Conservation (phyloP, 2,113 vertebrate genomes). For the Myrmecophaga tridactyla region DNA sequence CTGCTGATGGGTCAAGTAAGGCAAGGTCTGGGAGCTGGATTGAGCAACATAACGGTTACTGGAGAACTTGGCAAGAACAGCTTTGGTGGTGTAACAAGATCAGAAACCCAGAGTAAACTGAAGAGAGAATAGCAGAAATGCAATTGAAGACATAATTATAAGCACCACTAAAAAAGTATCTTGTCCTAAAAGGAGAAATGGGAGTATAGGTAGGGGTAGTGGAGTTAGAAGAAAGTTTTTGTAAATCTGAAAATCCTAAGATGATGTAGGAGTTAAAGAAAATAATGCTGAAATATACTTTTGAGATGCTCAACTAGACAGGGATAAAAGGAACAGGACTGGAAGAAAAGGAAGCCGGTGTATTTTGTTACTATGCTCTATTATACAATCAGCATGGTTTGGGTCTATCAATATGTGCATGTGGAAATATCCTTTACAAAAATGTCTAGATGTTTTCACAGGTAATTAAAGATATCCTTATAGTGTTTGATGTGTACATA, state of each 20-base stretch:
- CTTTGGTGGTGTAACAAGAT: background rate
- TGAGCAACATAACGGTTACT: background rate
- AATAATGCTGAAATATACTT: background rate
- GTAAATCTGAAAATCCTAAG: conserved; percentile 1
- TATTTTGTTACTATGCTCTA: background rate
- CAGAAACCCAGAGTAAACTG: background rate
- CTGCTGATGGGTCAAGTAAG: background rate
- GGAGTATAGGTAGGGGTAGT: background rate
- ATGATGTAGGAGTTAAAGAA: background rate
- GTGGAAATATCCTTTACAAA: conserved; percentile 33
- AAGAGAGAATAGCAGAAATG: background rate
- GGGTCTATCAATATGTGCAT: background rate
- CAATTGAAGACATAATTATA: background rate
- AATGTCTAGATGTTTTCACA: conserved; percentile 5
- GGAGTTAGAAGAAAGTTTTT: background rate
- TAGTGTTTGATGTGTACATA: background rate
- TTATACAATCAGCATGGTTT: background rate
- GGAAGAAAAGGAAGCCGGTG: background rate
- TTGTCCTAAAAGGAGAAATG: conserved; percentile 14
- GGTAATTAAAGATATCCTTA: background rate
- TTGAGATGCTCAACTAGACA: background rate
- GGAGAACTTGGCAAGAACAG: background rate
- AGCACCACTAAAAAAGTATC: background rate
- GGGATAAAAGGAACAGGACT: background rate
- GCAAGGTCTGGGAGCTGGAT: background rate